phyloP scores from a whole-genome alignment of 2,113 vertebrate genomes.

The Burhinus bistriatus region DNA sequence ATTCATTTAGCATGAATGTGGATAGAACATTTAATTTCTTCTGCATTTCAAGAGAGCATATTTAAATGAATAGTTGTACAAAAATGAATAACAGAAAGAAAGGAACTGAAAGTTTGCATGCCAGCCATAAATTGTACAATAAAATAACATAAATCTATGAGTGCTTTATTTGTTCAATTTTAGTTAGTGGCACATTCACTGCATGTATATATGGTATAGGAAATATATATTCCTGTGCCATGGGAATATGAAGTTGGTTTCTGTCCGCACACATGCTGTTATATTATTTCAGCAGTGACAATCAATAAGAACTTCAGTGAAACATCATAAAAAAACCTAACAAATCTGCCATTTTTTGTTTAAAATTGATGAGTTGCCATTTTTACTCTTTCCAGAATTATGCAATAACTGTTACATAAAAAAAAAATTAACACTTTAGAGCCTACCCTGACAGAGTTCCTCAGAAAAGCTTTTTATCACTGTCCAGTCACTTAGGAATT shows the following conservation, averaged over 20 bases:
- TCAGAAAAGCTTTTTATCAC: neutral
- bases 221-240: neutral
- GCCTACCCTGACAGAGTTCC: neutral
- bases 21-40: slow-evolving; percentile 65
- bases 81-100: slow-evolving; percentile 28
- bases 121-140: neutral
- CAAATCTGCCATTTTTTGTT: neutral
- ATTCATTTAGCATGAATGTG: slow-evolving; percentile 62
- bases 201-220: neutral
- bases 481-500: neutral
- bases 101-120: slow-evolving; percentile 1
- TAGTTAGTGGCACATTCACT: neutral
- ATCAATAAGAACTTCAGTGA: neutral
- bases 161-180: neutral
- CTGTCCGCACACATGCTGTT: neutral
- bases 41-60: slow-evolving; percentile 46
- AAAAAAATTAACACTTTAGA: neutral
- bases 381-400: neutral
- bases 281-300: neutral
- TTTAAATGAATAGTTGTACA: slow-evolving; percentile 57
- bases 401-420: neutral
- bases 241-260: neutral
- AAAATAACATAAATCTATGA: neutral
- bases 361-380: neutral
- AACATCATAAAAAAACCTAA: rapidly evolving